Base-by-base conservation (phyloP, 2,888 invertebrate genomes). In the Apotomis capreana region DNA sequence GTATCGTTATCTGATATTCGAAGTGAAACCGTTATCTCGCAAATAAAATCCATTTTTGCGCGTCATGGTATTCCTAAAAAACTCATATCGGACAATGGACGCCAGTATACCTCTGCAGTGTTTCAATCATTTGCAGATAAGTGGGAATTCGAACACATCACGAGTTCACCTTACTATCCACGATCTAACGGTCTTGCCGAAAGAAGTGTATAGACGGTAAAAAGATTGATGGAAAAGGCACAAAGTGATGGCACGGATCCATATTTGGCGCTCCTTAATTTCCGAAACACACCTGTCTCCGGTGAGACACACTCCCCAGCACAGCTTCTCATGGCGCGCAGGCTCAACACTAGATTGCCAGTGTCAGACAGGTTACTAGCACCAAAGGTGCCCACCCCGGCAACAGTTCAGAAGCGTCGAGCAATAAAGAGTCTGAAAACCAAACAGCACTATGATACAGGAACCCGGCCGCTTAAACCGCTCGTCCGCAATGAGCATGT, bases 111-210 rank as follows among this genome's bases (percentile, higher is more conserved):
- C 0, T 74, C 74, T 8, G 6, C 13, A 26, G 72, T 59, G 26
- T 74, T 74, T 49, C 15, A 63, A 55, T 13, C 44, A 0, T 74
- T 74, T 49, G 5, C 13, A 4, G 1, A 62, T 3, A 10, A 5
- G 0, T 70, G 68, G 68, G 65, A 65, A 55, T 61, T 73, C 12
- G 54, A 60, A 15, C 73, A 73, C 13, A 62, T 65, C 68, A 74
- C 46, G 69, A 26, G 26, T 26, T 26, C 26, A 26, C 26, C 26
- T 26, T 26, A 26, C 26, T 26, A 26, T 26, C 26, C 65, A 1
- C 52, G 69, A 3, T 69, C 65, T 0, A 74, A 74, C 26, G 71
- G 74, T 0, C 54, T 74, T 1, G 71, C 74, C 12, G 74, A 71
- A 37, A 13, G 67, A 4, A 69, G 73, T 51, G 69, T 74, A 13